These are phyloP conservation scores for Rhadinocentrus ornatus DNA, from an alignment of 2,797 vertebrate species.

Conservation along the genomic window DNA sequence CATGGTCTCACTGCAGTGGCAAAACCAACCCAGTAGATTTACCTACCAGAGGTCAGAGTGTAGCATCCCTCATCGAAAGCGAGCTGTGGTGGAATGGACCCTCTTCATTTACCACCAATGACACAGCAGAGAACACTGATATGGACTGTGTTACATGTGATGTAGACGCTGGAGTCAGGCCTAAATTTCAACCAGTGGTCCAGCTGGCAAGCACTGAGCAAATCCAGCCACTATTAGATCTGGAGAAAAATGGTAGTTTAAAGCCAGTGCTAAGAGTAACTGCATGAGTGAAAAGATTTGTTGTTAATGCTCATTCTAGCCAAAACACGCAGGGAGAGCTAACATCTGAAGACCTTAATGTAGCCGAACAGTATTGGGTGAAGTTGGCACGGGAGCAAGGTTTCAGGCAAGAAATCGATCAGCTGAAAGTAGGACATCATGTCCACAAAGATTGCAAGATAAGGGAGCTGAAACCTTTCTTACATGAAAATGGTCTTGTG, in stretches of 20 bases:
- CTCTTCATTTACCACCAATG: too few species aligned
- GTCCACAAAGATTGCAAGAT: background rate
- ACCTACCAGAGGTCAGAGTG: slow-evolving; percentile 3
- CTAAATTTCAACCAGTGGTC: slow-evolving; percentile 10
- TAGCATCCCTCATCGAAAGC: background rate
- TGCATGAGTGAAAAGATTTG: too few species aligned
- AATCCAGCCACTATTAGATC: slow-evolving; percentile 16
- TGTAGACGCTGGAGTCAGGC: slow-evolving; percentile 18
- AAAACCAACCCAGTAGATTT: slow-evolving; percentile 10
- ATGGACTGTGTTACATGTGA: slow-evolving; percentile 1
- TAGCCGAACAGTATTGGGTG: slow-evolving; percentile 27
- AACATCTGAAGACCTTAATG: too few species aligned
- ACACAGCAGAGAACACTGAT: background rate
- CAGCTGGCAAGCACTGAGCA: slow-evolving; percentile 19
- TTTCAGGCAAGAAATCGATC: slow-evolving; percentile 30
- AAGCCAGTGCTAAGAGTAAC: too few species aligned
- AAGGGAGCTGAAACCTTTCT: too few species aligned
- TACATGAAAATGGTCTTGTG: too few species aligned
- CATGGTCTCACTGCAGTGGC: slow-evolving; percentile 7
- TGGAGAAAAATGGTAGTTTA: too few species aligned
- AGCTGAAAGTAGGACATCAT: background rate
- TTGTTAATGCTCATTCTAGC: too few species aligned
- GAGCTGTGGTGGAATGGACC: slow-evolving; percentile 20
- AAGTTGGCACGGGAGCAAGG: slow-evolving; percentile 17
- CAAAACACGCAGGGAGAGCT: too few species aligned